These are phyloP conservation scores for Thermophis baileyi DNA, from an alignment of 2,113 vertebrate species.

Conservation along the genomic window DNA sequence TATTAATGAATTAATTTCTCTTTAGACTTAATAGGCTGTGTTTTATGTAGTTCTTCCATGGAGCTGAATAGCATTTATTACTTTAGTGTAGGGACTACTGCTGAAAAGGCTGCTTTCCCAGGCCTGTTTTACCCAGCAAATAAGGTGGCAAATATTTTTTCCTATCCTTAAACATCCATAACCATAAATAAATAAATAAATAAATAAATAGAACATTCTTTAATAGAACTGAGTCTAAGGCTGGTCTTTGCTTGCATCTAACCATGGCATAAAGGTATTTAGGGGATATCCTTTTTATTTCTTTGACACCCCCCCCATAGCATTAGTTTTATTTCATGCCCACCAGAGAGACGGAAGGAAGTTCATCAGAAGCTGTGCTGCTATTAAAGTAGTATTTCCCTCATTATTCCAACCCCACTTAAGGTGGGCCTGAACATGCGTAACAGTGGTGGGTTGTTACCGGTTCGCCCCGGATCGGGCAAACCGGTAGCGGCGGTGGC, in stretches of 20 bases:
- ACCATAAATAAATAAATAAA: neutral
- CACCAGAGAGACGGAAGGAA: neutral
- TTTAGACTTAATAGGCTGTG: neutral
- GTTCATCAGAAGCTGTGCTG: neutral
- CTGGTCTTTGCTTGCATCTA: neutral
- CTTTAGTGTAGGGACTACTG: neutral
- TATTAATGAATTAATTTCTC: neutral
- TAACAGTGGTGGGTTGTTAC: too few species aligned
- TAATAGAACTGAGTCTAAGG: neutral
- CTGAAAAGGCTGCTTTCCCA: neutral
- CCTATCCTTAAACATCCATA: neutral
- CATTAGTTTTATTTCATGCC: neutral
- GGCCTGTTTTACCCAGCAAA: neutral
- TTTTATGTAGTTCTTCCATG: neutral
- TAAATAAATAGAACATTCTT: neutral
- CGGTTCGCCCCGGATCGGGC: too few species aligned
- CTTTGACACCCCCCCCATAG: neutral
- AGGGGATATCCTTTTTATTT: neutral
- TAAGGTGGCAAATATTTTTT: neutral
- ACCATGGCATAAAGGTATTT: neutral
- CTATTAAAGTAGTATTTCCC: neutral
- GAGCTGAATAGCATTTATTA: neutral
- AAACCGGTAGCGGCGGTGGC: too few species aligned
- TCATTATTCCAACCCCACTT: neutral
- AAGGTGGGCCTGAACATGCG: neutral